These are phyloP conservation scores for Hozukius guyotensis DNA, from an alignment of 2,797 vertebrate species.

Conservation along the genomic window DNA sequence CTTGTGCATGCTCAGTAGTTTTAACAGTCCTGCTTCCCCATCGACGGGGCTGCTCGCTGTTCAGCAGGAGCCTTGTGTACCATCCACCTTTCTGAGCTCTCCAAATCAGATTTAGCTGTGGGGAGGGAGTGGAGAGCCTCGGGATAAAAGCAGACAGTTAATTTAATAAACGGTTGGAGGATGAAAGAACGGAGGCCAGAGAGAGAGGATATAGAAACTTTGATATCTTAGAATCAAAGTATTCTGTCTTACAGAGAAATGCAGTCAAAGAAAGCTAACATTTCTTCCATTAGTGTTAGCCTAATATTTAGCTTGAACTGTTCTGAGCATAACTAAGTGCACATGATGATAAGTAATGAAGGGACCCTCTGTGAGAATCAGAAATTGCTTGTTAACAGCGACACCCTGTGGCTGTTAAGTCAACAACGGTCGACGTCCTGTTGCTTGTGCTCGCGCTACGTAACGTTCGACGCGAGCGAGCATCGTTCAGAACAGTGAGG, in stretches of 20 bases:
- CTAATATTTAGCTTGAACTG: background rate
- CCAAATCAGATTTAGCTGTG: constrained; percentile 48
- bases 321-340: background rate
- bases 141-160: constrained; percentile 23
- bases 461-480: no score
- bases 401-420: no score
- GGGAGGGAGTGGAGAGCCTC: constrained; percentile 4
- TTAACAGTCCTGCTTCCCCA: background rate
- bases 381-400: no score
- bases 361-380: no score
- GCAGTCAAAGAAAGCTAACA: background rate
- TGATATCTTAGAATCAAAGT: background rate
- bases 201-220: background rate
- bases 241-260: background rate
- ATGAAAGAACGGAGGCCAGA: constrained; percentile 11
- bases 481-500: no score
- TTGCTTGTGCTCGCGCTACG: no score
- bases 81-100: constrained; percentile 26
- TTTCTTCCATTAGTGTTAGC: background rate
- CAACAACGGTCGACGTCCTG: no score
- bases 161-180: constrained; percentile 34
- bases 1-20: background rate
- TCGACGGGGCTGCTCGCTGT: background rate
- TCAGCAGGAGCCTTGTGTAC: constrained; percentile 10
- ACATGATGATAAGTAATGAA: background rate